A percentile compares a stretch with the other conserved stretches of the same genome.
Evolutionary conservation across 64 coral and sea anemone genomes (phyloP).

Genomic region (Dendronephthya gigantea): DNA sequence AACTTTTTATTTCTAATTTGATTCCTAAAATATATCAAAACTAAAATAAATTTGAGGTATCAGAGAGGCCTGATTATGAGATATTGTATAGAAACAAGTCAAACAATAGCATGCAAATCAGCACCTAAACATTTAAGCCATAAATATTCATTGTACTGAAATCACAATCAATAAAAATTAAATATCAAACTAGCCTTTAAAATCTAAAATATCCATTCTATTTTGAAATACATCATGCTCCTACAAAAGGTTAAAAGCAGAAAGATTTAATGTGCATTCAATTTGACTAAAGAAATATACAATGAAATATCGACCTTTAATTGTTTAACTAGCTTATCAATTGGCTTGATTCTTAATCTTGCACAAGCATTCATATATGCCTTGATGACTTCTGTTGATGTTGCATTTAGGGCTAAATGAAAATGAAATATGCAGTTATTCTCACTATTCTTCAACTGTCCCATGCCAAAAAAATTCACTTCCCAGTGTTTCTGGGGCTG

Average conservation of each 20-base stretch:
- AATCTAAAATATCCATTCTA: slow-evolving; percentile 89
- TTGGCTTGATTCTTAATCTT: slow-evolving; percentile 67
- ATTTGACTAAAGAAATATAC: neutral
- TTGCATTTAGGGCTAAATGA: slow-evolving; percentile 52
- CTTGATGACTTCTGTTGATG: slow-evolving; percentile 74
- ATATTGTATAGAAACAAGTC: too few relatives aligned
- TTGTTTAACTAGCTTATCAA: slow-evolving; percentile 90
- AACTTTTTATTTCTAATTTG: slow-evolving; percentile 74
- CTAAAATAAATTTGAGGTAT: too few relatives aligned
- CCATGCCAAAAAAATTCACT: too few relatives aligned
- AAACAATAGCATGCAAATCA: too few relatives aligned
- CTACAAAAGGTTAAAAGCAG: slow-evolving; percentile 23
- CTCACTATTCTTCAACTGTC: neutral
- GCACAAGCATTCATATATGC: slow-evolving; percentile 62
- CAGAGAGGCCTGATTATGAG: too few relatives aligned
- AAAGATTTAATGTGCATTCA: neutral
- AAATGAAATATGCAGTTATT: neutral
- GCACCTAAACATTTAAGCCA: too few relatives aligned
- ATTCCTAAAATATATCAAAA: slow-evolving; percentile 53
- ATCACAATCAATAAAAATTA: neutral
- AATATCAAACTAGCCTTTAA: slow-evolving; percentile 46
- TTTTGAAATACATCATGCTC: slow-evolving; percentile 63
- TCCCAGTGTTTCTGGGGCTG: too few relatives aligned
- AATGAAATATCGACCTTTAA: slow-evolving; percentile 47
- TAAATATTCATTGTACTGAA: too few relatives aligned